These are phyloP conservation scores for Metacarcinus magister DNA, from an alignment of 2,888 invertebrate species.

Conservation along the genomic window DNA sequence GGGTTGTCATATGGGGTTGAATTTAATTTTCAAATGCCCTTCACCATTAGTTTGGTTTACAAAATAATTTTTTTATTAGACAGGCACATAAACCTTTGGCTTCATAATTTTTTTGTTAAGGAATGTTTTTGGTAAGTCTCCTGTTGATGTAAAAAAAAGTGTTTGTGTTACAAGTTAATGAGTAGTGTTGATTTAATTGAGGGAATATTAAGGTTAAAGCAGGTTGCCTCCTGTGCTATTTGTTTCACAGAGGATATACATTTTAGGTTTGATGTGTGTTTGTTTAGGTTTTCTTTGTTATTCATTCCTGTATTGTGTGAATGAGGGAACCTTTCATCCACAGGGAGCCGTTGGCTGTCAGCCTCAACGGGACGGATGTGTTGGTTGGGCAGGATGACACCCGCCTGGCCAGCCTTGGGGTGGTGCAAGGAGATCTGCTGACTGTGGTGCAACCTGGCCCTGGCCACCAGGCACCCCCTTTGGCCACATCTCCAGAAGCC, in stretches of 20 bases:
- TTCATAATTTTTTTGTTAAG: no score
- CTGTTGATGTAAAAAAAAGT: no score
- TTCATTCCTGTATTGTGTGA: not conserved
- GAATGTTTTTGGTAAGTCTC: no score
- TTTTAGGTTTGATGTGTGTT: not conserved
- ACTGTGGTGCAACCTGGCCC: constrained; percentile 59
- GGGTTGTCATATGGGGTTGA: no score
- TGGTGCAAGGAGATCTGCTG: constrained; percentile 77
- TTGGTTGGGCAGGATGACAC: constrained; percentile 67
- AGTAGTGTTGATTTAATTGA: no score
- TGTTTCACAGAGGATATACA: not conserved
- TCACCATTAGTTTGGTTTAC: no score
- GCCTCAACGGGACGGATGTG: constrained; percentile 77
- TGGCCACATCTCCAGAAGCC: not conserved
- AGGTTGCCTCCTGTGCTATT: not conserved
- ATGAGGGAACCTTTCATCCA: not conserved
- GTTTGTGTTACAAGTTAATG: no score
- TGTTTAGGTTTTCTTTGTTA: not conserved
- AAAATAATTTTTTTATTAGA: no score
- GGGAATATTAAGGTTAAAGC: no score
- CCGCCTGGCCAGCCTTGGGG: constrained; percentile 60
- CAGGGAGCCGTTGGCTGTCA: constrained; percentile 75
- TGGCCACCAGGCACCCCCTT: not conserved
- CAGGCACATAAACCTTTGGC: no score
- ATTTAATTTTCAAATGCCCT: no score